Conservation (phyloP, 2,888 invertebrate species). For the Philaethria dido region DNA sequence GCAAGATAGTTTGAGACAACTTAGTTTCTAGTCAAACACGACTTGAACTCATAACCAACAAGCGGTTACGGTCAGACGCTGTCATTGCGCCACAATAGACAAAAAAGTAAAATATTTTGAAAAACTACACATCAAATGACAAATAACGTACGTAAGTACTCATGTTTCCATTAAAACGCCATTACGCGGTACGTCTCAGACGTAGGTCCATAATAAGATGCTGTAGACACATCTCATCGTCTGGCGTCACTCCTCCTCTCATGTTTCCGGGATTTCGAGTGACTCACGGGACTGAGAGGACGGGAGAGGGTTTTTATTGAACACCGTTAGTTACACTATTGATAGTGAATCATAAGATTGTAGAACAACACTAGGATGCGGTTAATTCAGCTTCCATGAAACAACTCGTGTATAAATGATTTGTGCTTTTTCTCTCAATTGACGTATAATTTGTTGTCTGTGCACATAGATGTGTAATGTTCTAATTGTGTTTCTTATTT, state of each 20-base stretch:
- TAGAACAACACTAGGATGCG: constrained; percentile 12
- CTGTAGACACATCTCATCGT: constrained; percentile 21
- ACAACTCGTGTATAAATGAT: neutral
- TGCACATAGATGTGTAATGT: no score
- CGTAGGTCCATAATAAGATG: constrained; percentile 6
- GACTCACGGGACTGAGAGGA: constrained; percentile 30
- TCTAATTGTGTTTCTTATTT: no score
- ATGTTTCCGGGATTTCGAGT: constrained; percentile 35
- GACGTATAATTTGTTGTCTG: no score
- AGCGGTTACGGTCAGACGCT: no score
- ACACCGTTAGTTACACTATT: constrained; percentile 10
- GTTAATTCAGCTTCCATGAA: constrained; percentile 9
- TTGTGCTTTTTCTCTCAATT: neutral
- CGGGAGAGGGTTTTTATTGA: constrained; percentile 26
- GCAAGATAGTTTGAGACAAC: no score
- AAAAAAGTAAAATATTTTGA: no score
- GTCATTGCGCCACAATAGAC: no score
- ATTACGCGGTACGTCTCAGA: neutral
- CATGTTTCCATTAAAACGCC: neutral
- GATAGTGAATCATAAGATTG: constrained; percentile 17
- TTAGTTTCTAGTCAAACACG: no score
- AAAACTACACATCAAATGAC: no score
- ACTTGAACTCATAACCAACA: no score
- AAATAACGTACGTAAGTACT: neutral
- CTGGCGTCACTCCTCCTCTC: constrained; percentile 24